A percentile compares a stretch with the other conserved stretches of the same genome.
phyloP scores from a whole-genome alignment of 2,888 invertebrate species.

The Tinea semifulvella region DNA sequence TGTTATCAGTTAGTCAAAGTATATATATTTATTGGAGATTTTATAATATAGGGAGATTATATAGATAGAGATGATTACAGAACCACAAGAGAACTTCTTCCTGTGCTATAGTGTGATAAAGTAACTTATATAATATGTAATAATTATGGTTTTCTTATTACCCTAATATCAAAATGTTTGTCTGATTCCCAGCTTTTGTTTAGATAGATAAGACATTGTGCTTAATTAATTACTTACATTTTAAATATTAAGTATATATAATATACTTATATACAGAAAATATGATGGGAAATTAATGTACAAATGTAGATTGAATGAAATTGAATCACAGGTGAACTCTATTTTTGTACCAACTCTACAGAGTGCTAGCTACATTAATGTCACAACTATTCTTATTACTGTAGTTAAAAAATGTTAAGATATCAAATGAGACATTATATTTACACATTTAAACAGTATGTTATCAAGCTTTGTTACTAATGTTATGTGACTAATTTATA shows the following conservation, averaged over 20 bases:
- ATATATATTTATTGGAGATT: constrained; percentile 7
- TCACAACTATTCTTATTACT: constrained; percentile 1
- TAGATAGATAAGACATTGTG: constrained; percentile 16
- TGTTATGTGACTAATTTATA: constrained; percentile 11
- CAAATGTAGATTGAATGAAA: constrained; percentile 17
- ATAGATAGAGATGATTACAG: constrained; percentile 6
- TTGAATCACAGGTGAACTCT: constrained; percentile 12
- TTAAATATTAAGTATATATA: too few relatives aligned
- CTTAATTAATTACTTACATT: constrained; percentile 14
- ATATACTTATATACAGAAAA: constrained; percentile 2
- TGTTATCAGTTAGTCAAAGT: background rate
- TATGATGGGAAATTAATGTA: constrained; percentile 14
- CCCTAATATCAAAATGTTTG: constrained; percentile 14
- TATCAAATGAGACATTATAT: constrained; percentile 11
- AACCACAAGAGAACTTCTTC: too few relatives aligned
- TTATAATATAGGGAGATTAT: too few relatives aligned
- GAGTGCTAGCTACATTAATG: constrained; percentile 1
- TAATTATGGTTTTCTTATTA: constrained; percentile 12
- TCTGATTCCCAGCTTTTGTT: constrained; percentile 15
- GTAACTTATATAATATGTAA: constrained; percentile 15
- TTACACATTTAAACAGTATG: constrained; percentile 11
- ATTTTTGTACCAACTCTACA: constrained; percentile 6
- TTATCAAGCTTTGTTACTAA: constrained; percentile 9
- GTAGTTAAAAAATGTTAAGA: background rate
- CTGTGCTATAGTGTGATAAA: too few relatives aligned